Percentiles rank a stretch among this genome's conserved stretches.
Evolutionary conservation across 2,888 invertebrate genomes (phyloP).

Genomic region (Nomada lathburiana): DNA sequence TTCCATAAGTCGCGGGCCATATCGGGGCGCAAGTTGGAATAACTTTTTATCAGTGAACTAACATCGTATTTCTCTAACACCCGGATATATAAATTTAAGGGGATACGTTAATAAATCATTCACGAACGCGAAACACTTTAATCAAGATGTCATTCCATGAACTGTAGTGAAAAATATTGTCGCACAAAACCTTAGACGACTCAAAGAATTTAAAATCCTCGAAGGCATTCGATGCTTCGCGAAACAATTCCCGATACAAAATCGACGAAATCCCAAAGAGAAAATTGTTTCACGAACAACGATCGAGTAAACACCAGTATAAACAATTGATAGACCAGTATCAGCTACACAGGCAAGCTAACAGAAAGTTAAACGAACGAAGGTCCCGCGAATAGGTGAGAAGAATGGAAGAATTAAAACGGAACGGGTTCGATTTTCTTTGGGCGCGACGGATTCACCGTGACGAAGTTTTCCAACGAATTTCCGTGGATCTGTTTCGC

Average conservation of each 20-base stretch:
- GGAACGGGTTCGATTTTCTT: constrained; percentile 23
- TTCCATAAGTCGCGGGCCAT: neutral
- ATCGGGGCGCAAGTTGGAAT: neutral
- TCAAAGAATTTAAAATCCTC: no score
- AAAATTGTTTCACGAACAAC: neutral
- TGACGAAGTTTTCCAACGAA: constrained; percentile 1
- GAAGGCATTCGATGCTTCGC: no score
- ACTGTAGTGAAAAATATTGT: no score
- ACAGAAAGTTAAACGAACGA: constrained; percentile 17
- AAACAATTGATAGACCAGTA: neutral
- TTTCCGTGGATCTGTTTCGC: constrained; percentile 24
- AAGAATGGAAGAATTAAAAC: constrained; percentile 2
- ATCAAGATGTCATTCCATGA: no score
- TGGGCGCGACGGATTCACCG: neutral
- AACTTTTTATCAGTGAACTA: neutral
- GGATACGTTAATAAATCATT: neutral
- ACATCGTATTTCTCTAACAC: neutral
- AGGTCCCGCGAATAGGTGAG: neutral
- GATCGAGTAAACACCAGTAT: neutral
- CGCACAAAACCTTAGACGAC: no score
- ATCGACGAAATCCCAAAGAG: neutral
- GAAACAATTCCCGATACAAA: neutral
- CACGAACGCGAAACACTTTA: no score
- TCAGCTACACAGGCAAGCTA: neutral
- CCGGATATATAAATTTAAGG: neutral